These are phyloP conservation scores for Bovichtus variegatus DNA, from an alignment of 2,797 vertebrate genomes.

Conservation along the genomic window DNA sequence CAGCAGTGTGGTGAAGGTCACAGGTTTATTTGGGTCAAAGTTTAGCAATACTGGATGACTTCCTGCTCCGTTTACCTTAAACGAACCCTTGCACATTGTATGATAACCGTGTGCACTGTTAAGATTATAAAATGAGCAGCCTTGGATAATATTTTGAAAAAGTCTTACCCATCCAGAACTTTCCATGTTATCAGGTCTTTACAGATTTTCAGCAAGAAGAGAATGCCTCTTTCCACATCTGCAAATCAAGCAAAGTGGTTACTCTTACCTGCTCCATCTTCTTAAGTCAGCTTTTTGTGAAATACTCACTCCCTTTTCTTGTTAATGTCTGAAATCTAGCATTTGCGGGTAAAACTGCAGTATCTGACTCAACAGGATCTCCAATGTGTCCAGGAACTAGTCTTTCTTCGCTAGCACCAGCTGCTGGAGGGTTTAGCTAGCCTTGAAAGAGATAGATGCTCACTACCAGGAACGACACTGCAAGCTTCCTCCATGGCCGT, in stretches of 20 bases:
- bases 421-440: conserved; percentile 94
- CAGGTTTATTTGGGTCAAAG: conserved; percentile 12
- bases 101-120: conserved; percentile 38
- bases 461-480: conserved; percentile 94
- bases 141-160: conserved; percentile 81
- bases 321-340: conserved; percentile 94
- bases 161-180: conserved; percentile 97
- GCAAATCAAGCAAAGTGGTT: conserved; percentile 98
- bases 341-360: conserved; percentile 89
- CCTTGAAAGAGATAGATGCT: conserved; percentile 89
- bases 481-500: conserved; percentile 93
- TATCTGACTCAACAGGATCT: conserved; percentile 93
- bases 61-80: conserved; percentile 38
- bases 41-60: conserved; percentile 1
- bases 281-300: conserved; percentile 91
- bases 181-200: conserved; percentile 92
- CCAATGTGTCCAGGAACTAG: conserved; percentile 88
- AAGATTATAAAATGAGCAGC: conserved; percentile 61
- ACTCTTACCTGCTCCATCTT: conserved; percentile 94
- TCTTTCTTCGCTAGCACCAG: conserved; percentile 95
- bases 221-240: conserved; percentile 95
- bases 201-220: conserved; percentile 94
- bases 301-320: conserved; percentile 96
- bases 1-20: conserved; percentile 18
- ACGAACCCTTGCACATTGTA: conserved; percentile 25